phyloP scores from a whole-genome alignment of 2,113 vertebrate species.

The Ursus arctos region DNA sequence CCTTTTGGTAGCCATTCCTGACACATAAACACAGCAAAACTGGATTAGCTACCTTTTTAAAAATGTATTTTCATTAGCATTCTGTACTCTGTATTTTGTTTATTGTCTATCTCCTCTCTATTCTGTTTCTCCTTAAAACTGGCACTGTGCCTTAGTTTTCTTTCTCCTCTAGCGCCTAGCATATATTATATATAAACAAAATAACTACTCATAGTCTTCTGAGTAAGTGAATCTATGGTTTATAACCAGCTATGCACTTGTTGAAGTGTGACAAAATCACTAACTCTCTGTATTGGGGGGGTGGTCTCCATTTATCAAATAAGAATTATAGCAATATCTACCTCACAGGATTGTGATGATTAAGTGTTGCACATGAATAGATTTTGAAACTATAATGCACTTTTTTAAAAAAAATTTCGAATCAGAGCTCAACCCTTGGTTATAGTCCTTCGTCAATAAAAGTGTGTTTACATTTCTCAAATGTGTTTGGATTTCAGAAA shows the following conservation, averaged over 20 bases:
- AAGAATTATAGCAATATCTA: background rate
- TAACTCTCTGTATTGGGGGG: background rate
- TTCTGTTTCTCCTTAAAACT: background rate
- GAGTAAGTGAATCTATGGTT: background rate
- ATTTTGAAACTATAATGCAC: constrained; percentile 15
- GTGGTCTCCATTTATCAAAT: background rate
- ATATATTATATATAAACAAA: background rate
- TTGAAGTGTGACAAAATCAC: constrained; percentile 34
- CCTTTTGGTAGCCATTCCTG: background rate
- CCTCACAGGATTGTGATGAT: background rate
- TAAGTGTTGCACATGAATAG: background rate
- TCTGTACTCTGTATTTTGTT: background rate
- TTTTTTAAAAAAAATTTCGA: constrained; percentile 13
- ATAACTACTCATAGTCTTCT: background rate
- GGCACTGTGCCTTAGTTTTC: background rate
- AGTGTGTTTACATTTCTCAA: constrained; percentile 67
- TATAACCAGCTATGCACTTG: background rate
- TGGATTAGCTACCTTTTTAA: background rate
- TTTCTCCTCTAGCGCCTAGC: background rate
- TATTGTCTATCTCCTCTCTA: background rate
- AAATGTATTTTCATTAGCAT: background rate
- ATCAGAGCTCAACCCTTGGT: background rate
- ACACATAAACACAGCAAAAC: background rate
- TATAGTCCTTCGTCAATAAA: constrained; percentile 53
- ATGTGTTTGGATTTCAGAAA: constrained; percentile 71